phyloP scores from a whole-genome alignment of 2,113 vertebrate genomes.

The Phalacrocorax pelagicus region DNA sequence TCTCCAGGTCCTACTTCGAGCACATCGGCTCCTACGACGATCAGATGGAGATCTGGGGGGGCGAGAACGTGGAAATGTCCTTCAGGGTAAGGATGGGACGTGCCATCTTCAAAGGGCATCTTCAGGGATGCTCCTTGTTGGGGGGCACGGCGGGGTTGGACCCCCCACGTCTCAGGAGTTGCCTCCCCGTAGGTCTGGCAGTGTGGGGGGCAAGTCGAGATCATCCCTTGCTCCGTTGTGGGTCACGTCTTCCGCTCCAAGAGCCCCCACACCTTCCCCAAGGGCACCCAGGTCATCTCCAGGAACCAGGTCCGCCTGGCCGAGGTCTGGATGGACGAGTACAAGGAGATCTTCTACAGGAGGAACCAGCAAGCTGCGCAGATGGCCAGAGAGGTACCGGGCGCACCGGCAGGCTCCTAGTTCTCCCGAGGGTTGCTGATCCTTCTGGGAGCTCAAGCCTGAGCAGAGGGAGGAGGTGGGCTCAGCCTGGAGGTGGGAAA shows the following conservation, averaged over 20 bases:
- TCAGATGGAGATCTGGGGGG: conserved; percentile 99
- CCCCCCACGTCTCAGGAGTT: neutral
- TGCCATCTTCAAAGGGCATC: fast-evolving
- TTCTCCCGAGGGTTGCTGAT: neutral
- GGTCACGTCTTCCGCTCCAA: conserved; percentile 96
- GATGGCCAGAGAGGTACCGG: conserved; percentile 86
- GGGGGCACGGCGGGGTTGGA: neutral
- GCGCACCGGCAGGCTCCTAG: fast-evolving
- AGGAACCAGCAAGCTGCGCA: conserved; percentile 85
- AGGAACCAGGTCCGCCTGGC: conserved; percentile 95
- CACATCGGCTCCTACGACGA: conserved; percentile 95
- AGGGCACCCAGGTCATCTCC: conserved; percentile 90
- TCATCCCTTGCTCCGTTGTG: conserved; percentile 95
- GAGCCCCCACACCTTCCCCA: conserved; percentile 96
- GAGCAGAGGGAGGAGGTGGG: neutral
- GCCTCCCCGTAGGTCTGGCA: conserved; percentile 87
- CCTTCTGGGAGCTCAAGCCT: neutral
- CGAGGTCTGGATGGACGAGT: conserved; percentile 96
- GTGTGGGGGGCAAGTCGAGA: conserved; percentile 90
- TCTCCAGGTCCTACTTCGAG: conserved; percentile 93
- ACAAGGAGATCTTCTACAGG: conserved; percentile 91
- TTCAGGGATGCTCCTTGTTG: neutral
- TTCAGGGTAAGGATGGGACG: conserved; percentile 85
- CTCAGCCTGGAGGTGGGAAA: neutral
- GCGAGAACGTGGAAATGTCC: conserved; percentile 98